Evolutionary conservation across 2,797 vertebrate genomes (phyloP), one percentile per base, ranked within the genome.

Genomic region (Labeo calbasu): DNA sequence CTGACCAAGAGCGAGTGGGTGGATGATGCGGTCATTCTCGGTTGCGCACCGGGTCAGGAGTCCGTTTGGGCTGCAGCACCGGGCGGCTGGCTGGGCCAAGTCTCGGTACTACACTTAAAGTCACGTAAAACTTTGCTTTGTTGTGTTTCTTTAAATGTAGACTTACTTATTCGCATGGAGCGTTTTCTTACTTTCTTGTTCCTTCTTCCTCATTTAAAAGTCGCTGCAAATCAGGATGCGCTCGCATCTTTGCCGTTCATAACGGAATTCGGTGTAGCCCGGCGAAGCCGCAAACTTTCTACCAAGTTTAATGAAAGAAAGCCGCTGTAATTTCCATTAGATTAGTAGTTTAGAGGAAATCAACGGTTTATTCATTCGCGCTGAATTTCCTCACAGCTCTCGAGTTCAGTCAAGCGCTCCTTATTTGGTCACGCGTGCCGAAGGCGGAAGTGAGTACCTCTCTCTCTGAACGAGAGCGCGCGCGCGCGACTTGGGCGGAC

Each of bases 11-110:
- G 8, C 15, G 69, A 77, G 0, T 84, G 21, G 53, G 2, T 87
- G 46, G 79, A 79, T 9, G 89, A 90, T 71, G 87, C 87, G 1
- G 87, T 28, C 10, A 88, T 90, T 50, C 1, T 84, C 48, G 87
- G 88, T 0, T 1, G 2, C 63, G 0, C 53, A 8, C 0, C 66
- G 40, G 86, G 85, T 15, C 80, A 84, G 65, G 86, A 87, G 80
- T 61, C 59, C 2, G 78, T 89, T 2, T 90, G 88, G 89, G 89
- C 86, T 12, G 2, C 86, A 1, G 0, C 50, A 4, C 50, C 75
- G 50, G 71, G 40, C 3, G 87, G 87, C 21, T 85, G 78, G 71
- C 76, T 90, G 0, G 0, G 0, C 0, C 23, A 50, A 4, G n/a
- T 90, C 77, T 77, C 84, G 89, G 89, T 90, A 83, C n/a, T 2